Base-by-base conservation (phyloP, 2,797 vertebrate genomes). In the Chiloscyllium punctatum region DNA sequence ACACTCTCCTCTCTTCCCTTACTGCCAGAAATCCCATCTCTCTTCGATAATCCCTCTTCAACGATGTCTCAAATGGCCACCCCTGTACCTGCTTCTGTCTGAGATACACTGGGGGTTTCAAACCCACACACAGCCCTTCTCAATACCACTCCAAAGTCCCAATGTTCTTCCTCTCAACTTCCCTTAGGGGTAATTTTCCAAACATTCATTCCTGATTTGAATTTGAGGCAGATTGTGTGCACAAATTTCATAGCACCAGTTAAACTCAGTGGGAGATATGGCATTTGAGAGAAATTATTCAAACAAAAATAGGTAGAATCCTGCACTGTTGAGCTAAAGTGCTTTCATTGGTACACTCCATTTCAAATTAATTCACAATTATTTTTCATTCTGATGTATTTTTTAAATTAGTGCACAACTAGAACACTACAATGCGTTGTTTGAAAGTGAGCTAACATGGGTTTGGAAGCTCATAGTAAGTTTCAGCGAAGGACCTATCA, bases 321-420 rank as follows among this genome's bases (percentile, higher is more conserved):
- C 88, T 91, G 37, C 15, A 66, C 16, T 18, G 1, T 53, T 53
- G 3, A 8, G 13, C 86, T 23, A 88, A 77, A 13, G 8, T 37
- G 33, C n/a, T 37, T 68, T 27, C 18, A 42, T 42, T 92, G 18
- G 3, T 69, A 90, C 53, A 62, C 11, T 33, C 53, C 30, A 30
- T 77, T 74, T 95, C n/a, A 77, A 33, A 77, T 51, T 77, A 77
- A 77, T 18, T 51, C 37, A 33, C 42, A 72, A 72, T 1, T 72
- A 91, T 37, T 91, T 92, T 92, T 66, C 88, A 68, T n/a, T 62
- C 16, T 68, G 62, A 68, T 33, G 13, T 94, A 72, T 51, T 51
- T 33, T 74, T 74, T 74, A 51, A 53, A 94, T 74, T 74, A 94
- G 74, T 94, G 94, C 42, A 94, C 94, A 94, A 94, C 27, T 53